These are phyloP conservation scores for Mormyrops boulengeri DNA, from an alignment of 2,797 vertebrate genomes.

Conservation along the genomic window DNA sequence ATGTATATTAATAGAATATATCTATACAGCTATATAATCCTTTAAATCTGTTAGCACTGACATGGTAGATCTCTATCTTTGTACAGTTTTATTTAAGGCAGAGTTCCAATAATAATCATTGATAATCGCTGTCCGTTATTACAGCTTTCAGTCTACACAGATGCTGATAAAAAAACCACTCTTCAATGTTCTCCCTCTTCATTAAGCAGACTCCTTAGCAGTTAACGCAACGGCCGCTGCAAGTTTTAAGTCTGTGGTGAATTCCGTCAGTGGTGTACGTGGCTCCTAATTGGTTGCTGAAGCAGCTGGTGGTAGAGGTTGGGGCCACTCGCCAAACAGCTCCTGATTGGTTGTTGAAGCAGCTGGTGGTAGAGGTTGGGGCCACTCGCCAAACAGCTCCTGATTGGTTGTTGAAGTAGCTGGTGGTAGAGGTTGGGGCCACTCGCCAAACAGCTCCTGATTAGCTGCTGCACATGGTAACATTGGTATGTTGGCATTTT, in stretches of 20 bases:
- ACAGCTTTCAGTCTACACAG: slow-evolving; percentile 59
- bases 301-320: slow-evolving; percentile 23
- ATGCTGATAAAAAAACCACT: slow-evolving; percentile 63
- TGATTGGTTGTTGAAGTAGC: slow-evolving; percentile 14
- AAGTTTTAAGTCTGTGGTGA: slow-evolving; percentile 61
- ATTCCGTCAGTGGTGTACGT: slow-evolving; percentile 35
- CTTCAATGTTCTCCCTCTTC: slow-evolving; percentile 46
- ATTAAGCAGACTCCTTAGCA: slow-evolving; percentile 29
- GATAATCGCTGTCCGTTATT: slow-evolving; percentile 56
- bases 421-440: slow-evolving; percentile 14
- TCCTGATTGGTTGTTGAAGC: slow-evolving; percentile 7
- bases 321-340: background rate
- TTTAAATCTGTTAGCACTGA: slow-evolving; percentile 67
- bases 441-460: background rate
- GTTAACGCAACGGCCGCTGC: slow-evolving; percentile 1
- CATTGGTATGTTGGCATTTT: slow-evolving; percentile 56
- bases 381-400: background rate
- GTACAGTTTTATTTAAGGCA: slow-evolving; percentile 80
- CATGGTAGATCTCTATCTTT: slow-evolving; percentile 51
- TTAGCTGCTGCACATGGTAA: slow-evolving; percentile 30
- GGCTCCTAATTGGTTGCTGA: background rate
- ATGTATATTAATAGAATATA: slow-evolving; percentile 64
- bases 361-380: slow-evolving; percentile 20
- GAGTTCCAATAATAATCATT: slow-evolving; percentile 71
- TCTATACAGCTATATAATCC: slow-evolving; percentile 53